A percentile compares a stretch with the other conserved stretches of the same genome.
Evolutionary conservation across 2,888 invertebrate genomes (phyloP).

Genomic region (Dolichopus griseipennis): DNA sequence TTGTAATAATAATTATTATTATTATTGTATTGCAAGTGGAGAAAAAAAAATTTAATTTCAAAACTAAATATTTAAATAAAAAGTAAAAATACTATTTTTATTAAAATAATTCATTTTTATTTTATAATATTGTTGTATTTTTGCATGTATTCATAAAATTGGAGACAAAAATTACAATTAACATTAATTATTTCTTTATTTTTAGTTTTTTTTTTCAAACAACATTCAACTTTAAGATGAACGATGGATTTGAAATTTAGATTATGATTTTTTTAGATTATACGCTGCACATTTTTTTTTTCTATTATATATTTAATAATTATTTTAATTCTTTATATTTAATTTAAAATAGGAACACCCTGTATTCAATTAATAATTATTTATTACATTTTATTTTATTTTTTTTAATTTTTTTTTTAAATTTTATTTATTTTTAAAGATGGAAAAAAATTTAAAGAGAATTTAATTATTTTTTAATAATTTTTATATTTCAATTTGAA

Average conservation of each 20-base stretch:
- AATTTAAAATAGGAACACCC: conserved; percentile 2
- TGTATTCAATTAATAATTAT: not conserved
- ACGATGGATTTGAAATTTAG: not conserved
- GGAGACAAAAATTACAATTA: not conserved
- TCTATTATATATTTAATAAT: not conserved
- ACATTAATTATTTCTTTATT: not conserved
- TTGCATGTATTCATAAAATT: not conserved
- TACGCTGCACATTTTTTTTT: not conserved
- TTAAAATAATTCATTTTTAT: no score
- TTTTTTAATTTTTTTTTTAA: not conserved
- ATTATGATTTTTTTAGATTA: not conserved
- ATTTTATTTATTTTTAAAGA: no score
- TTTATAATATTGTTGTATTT: no score
- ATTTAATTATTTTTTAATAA: no score
- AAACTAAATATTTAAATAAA: no score
- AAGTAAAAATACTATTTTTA: no score
- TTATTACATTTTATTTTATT: not conserved
- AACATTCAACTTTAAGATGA: not conserved
- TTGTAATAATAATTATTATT: no score
- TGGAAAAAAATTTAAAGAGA: no score
- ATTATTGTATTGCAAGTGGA: no score
- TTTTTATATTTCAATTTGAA: no score
- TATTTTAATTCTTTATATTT: not conserved
- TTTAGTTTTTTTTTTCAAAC: not conserved
- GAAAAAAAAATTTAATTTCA: no score